Evolutionary conservation across 2,113 vertebrate species (phyloP), one percentile per base, ranked within the genome.

Genomic region (Pedionomus torquatus): DNA sequence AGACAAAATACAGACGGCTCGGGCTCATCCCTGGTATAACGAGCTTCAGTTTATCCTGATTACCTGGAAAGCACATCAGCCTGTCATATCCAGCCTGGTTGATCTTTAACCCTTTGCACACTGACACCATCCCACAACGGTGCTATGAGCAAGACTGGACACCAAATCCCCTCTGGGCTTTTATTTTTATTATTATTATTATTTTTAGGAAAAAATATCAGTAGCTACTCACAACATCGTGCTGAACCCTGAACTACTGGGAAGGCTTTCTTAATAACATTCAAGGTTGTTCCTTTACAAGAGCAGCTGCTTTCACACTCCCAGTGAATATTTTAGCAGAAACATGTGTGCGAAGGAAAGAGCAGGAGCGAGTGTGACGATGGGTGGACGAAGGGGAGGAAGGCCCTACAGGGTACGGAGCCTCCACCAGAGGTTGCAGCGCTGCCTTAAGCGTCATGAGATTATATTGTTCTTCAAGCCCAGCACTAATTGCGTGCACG

Each of bases 41-140:
- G 92, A 96, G 90, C 96, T 86, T 8, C 41, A 23, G 17, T 90
- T 96, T 51, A 93, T 94, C 94, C 96, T 3, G 80, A 87, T 93
- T 96, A 96, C 96, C 95, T 97, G 92, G 66, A 92, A 93, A 96
- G 88, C 88, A 57, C 90, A 95, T 48, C 90, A 83, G 90, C 78
- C 95, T 39, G n/a, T 61, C 93, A 70, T 3, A 49, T 1, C 25
- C 93, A 95, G 68, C 85, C 71, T 57, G 3, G 4, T 18, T 13
- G 60, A 93, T 84, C 90, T 82, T 95, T 95, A 94, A 96, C 95
- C 76, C 88, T 78, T 55, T 10, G 8, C 51, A 0, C 10, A 3
- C 80, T 4, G 63, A 31, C 20, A 43, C 30, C 69, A 20, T 4
- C 61, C 57, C 41, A 5, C 46, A 9, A 1, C 0, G 30, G 44